Conservation (phyloP, 2,797 vertebrate genomes). For the Helostoma temminkii region DNA sequence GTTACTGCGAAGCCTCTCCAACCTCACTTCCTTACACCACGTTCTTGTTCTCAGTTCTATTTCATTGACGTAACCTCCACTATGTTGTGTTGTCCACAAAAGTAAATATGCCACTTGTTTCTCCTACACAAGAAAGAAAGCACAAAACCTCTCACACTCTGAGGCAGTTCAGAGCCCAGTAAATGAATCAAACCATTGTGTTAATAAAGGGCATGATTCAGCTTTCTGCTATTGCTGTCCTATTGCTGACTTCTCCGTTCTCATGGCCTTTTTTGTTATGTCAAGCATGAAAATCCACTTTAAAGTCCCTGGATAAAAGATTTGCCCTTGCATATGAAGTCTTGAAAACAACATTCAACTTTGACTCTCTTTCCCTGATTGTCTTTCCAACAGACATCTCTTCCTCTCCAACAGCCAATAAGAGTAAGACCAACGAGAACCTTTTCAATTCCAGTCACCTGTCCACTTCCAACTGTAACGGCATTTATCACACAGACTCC, state of each 20-base stretch:
- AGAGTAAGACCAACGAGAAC: slow-evolving; percentile 94
- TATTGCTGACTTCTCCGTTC: background rate
- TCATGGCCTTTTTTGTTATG: slow-evolving; percentile 7
- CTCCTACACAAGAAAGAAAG: background rate
- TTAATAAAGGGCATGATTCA: background rate
- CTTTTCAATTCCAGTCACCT: slow-evolving; percentile 90
- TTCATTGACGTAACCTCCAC: slow-evolving; percentile 37
- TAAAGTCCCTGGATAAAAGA: background rate
- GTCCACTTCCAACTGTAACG: slow-evolving; percentile 89
- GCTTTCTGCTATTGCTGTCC: background rate
- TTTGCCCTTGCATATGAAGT: background rate
- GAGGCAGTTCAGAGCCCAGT: slow-evolving; percentile 4
- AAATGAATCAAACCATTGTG: background rate
- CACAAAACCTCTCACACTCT: background rate
- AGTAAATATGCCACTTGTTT: slow-evolving; percentile 56
- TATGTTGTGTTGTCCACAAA: slow-evolving; percentile 55
- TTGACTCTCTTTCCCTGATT: background rate
- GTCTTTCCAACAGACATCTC: slow-evolving; percentile 48
- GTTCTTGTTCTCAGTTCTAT: too few relatives aligned
- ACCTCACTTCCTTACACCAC: too few relatives aligned
- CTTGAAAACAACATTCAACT: slow-evolving; percentile 8
- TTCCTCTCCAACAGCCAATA: slow-evolving; percentile 79
- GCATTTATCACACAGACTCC: slow-evolving; percentile 90
- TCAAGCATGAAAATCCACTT: slow-evolving; percentile 1
- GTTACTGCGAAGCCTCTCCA: too few relatives aligned